phyloP scores from a whole-genome alignment of 2,113 vertebrate genomes.

The Hippolais icterina region DNA sequence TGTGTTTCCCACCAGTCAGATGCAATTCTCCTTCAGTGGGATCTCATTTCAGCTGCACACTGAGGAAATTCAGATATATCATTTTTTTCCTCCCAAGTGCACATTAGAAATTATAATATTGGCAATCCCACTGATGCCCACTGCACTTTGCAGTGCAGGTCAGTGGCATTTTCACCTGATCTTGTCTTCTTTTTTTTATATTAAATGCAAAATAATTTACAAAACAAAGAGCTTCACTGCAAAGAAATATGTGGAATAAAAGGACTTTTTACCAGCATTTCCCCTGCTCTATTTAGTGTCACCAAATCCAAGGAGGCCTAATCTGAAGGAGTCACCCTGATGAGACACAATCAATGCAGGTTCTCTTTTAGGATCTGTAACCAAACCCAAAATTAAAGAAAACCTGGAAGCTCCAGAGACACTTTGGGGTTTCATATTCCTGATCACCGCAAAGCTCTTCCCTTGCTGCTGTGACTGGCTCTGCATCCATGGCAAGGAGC shows the following conservation, averaged over 20 bases:
- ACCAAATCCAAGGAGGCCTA: background rate
- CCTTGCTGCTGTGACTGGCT: background rate
- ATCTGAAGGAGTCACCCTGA: no score
- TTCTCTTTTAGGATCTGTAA: background rate
- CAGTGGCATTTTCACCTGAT: background rate
- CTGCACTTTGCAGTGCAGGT: background rate
- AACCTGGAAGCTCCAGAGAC: background rate
- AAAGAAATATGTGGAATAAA: background rate
- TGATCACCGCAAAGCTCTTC: background rate
- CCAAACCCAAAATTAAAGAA: background rate
- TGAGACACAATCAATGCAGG: background rate
- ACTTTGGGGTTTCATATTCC: background rate
- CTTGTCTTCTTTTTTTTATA: background rate
- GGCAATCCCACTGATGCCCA: background rate
- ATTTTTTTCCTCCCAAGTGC: background rate
- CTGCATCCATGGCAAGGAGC: background rate
- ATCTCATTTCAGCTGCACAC: background rate
- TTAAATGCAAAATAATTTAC: background rate
- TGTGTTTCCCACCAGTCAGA: background rate
- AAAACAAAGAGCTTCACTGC: background rate
- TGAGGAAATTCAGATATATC: background rate
- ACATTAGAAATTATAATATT: background rate
- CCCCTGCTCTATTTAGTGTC: background rate
- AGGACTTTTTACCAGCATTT: background rate
- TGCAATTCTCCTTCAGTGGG: background rate